Evolutionary conservation across 2,888 invertebrate genomes (phyloP), one percentile per base, ranked within the genome.

Genomic region (Anoplius nigerrimus): DNA sequence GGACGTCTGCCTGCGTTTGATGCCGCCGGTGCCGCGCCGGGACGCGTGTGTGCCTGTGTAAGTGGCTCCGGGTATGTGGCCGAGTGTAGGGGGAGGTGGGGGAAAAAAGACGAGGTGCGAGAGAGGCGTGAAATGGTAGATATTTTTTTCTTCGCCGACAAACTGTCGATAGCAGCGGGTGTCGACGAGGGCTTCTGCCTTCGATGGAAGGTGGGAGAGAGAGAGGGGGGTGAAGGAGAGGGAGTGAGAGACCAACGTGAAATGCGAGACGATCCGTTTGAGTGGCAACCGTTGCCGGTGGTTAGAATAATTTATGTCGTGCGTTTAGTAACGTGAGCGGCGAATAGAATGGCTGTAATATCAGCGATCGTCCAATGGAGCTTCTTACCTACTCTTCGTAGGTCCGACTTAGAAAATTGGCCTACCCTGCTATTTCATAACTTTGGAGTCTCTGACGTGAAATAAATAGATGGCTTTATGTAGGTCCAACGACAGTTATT

Each of bases 131-230:
- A 43, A 52, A 27, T 52, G 34, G 34, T 57, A 78, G 66, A 78
- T 78, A 34, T 55, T 55, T 77, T 78, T 78, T 78, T 79, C 67
- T 62, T 79, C 66, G 57, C 62, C 20, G 24, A 48, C 46, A 57
- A 63, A 66, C 76, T 78, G 78, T 78, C 78, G 74, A 79, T 79
- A 74, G 63, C 77, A 78, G 79, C 56, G 71, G 48, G 52, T 59
- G 59, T 71, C 69, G 69, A 71, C 60, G 27, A 66, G 67, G 34
- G 34, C 34, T 34, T 34, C 34, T 11, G 34, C 34, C 34, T 2
- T 11, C 1, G 11, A 24, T 2, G 6, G 24, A 24, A 2, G 6
- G 24, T 4, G 24, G 3, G 24, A 24, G 13, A 20, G 52, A 21
- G 16, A 20, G 18, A 16, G 18, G n/a, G 20, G 15, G 48, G 5